Base-by-base conservation (phyloP, 1,140 invertebrate species). In the Ceratosolen solmsi region DNA sequence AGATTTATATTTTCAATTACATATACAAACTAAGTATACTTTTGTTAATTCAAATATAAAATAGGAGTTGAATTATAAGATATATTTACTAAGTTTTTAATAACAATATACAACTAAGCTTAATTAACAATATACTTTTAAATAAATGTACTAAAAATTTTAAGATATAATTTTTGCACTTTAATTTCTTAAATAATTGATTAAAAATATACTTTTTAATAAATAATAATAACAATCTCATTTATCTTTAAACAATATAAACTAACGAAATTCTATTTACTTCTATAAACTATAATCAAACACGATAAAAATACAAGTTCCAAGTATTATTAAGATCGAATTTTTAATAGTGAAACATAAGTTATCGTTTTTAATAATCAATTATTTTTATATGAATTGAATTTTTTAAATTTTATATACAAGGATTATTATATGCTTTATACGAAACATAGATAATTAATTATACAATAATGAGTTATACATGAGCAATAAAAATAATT, bases 251-350 rank as follows among this genome's bases (percentile, higher is more conserved):
- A 74, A 77, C 60, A 49, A 78, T 79, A 41, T 71, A 38, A 58
- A 79, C 27, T 15, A 78, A 60, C 17, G 22, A 22, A 41, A 7
- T 36, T 17, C 25, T 60, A 30, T 36, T n/a, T n/a, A n/a, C n/a
- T n/a, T 36, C 9, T 49, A 65, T 68, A 78, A 51, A 46, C 68
- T 30, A n/a, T 68, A 20, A 60, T 60, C 13, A 58, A 75, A 33
- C 41, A 79, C 65, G 77, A 71, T 73, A n/a, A 72, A 80, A 80
- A 80, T 80, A 80, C 78, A 25, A 73, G 56, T 80, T 72, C 78
- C 70, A 80, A 80, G 78, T 73, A 41, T 71, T 7, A 49, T 60
- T 72, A 33, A 20, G 27, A 73, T 60, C 38, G 41, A 60, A 49
- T 73, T 56, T 56, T 25, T 20, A 33, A 72, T 41, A 15, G 54